phyloP scores from a whole-genome alignment of 2,888 invertebrate genomes.

The Eupithecia subumbrata region DNA sequence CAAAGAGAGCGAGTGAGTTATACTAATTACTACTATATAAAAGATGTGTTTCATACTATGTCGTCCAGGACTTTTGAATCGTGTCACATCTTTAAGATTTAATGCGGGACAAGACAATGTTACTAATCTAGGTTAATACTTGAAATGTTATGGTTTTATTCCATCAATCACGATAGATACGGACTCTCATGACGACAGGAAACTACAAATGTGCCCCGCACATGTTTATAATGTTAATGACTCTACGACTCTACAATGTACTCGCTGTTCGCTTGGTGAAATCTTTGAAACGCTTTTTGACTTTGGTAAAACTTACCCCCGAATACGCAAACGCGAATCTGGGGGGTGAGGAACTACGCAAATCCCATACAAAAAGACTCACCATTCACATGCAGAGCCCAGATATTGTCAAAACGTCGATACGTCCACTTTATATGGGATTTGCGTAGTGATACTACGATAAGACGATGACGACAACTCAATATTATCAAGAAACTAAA shows the following conservation, averaged over 20 bases:
- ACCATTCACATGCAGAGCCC: too few relatives aligned
- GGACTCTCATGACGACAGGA: conserved; percentile 32
- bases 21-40: too few relatives aligned
- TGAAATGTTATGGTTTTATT: conserved; percentile 32
- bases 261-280: not conserved
- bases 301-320: not conserved
- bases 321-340: not conserved
- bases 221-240: conserved; percentile 52
- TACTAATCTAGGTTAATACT: conserved; percentile 20
- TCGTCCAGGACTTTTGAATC: not conserved
- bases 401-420: too few relatives aligned
- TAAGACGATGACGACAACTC: too few relatives aligned
- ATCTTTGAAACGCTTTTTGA: not conserved
- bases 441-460: too few relatives aligned
- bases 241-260: conserved; percentile 43
- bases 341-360: too few relatives aligned
- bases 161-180: conserved; percentile 29
- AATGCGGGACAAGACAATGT: not conserved
- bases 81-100: not conserved
- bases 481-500: too few relatives aligned
- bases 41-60: too few relatives aligned
- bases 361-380: too few relatives aligned
- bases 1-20: too few relatives aligned
- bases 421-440: too few relatives aligned
- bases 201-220: conserved; percentile 48